Evolutionary conservation across 2,113 vertebrate genomes (phyloP), one percentile per base, ranked within the genome.

Genomic region (Poecilia latipinna): DNA sequence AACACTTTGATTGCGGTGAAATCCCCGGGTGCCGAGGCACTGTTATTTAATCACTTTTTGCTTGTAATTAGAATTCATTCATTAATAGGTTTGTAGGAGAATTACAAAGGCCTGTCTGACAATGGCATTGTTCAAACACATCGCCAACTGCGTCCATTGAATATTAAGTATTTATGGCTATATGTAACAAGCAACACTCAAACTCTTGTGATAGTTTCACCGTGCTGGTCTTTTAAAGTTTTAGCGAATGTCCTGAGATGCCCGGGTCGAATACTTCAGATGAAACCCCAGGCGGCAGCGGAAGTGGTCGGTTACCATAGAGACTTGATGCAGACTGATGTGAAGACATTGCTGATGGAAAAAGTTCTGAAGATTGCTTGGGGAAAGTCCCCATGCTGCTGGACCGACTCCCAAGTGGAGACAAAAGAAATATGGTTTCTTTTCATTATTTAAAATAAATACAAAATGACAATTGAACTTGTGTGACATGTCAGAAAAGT

Each of bases 1-100:
- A 82, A 79, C 68, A 72, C 54, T 68, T 70, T 72, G 72, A 88
- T 88, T 90, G 65, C 73, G 31, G 61, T 78, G 69, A 81, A 70
- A 87, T 89, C 89, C 72, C 77, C 54, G 54, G 65, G 72, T 68
- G 82, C 83, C 77, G 83, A 77, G 29, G 19, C 57, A 17, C 61
- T 77, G 72, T 68, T 63, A 85, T 81, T 81, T 79, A 79, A 84
- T 89, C 39, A 66, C 12, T 74, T 71, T 76, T 84, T 61, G 48
- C 77, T 85, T 68, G 82, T 82, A 85, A 87, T 87, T 86, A 75
- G 54, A 81, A 82, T 71, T 71, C 12, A 72, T 86, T 77, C 68
- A 81, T 60, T 80, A 78, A 79, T 75, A 32, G 62, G 63, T 72
- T 87, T 84, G 67, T 84, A 28, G 63, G 71, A 80, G 79, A 81